phyloP scores from a whole-genome alignment of 1,140 invertebrate genomes.

The Drosophila parvula region DNA sequence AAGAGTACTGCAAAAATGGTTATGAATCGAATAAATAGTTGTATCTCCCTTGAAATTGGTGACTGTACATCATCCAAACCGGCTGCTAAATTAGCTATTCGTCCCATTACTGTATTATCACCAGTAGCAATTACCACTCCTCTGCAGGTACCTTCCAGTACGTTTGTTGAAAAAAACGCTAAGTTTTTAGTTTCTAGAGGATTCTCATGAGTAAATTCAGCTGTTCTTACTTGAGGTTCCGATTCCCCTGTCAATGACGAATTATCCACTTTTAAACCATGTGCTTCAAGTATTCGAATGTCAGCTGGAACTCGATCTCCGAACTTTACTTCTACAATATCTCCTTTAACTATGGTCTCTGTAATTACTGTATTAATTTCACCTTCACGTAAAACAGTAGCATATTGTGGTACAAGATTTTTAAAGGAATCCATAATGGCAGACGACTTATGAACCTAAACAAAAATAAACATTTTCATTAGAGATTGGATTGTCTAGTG shows the following conservation, averaged over 20 bases:
- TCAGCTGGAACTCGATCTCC: conserved; percentile 91
- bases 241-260: conserved; percentile 90
- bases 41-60: conserved; percentile 91
- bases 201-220: conserved; percentile 88
- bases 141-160: conserved; percentile 89
- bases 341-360: conserved; percentile 88
- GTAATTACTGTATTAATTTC: conserved; percentile 87
- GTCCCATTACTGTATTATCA: conserved; percentile 93
- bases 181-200: conserved; percentile 91
- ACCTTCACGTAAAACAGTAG: conserved; percentile 89
- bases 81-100: conserved; percentile 92
- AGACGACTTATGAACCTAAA: conserved; percentile 87
- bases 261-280: conserved; percentile 85
- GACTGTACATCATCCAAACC: conserved; percentile 89
- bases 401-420: conserved; percentile 87
- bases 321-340: conserved; percentile 90
- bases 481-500: not conserved
- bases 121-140: conserved; percentile 93
- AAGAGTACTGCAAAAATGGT: conserved; percentile 90
- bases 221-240: conserved; percentile 87
- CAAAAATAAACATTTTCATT: not conserved
- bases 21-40: conserved; percentile 91
- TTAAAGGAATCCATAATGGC: conserved; percentile 91
- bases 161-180: conserved; percentile 92
- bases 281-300: conserved; percentile 87